phyloP scores from a whole-genome alignment of 2,113 vertebrate genomes.

The Mus spicilegus region DNA sequence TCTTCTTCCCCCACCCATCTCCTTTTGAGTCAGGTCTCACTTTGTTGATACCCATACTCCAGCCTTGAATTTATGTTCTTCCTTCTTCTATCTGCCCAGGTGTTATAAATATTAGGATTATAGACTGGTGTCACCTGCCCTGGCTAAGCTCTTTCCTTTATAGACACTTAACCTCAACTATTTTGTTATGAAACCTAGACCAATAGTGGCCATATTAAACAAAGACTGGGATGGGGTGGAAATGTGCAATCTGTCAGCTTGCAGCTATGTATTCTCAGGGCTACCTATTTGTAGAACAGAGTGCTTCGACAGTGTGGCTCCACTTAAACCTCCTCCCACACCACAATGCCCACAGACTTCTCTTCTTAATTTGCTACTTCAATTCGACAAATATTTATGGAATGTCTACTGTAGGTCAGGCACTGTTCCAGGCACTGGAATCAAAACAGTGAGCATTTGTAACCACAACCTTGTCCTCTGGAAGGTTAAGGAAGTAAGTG shows the following conservation, averaged over 20 bases:
- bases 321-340: not conserved
- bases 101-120: not conserved
- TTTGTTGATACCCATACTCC: not conserved
- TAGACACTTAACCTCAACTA: not conserved
- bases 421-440: not conserved
- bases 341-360: not conserved
- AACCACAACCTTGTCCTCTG: not conserved
- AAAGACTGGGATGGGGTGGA: not conserved
- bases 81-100: not conserved
- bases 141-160: not conserved
- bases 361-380: conserved; percentile 15
- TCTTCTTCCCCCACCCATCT: accelerated
- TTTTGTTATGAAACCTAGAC: not conserved
- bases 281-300: not conserved
- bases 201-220: not conserved
- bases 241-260: not conserved
- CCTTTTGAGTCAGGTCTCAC: not conserved
- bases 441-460: not conserved
- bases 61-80: not conserved
- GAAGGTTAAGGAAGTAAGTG: not conserved
- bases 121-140: not conserved
- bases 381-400: conserved; percentile 15
- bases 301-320: not conserved
- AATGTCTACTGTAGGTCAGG: not conserved
- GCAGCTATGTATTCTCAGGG: not conserved